Conservation (phyloP, 2,888 invertebrate genomes). For the Cybosia mesomella region DNA sequence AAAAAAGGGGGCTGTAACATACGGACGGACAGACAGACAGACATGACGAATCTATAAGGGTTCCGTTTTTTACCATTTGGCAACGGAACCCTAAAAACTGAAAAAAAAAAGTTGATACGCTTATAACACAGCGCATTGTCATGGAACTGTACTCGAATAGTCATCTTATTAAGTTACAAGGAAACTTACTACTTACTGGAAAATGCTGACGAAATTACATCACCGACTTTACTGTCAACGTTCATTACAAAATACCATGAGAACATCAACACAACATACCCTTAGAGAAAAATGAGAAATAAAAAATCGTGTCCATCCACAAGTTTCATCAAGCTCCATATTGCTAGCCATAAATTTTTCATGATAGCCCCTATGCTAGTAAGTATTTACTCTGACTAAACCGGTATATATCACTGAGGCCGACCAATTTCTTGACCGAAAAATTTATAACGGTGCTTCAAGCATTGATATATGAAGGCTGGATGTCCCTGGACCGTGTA, state of each 20-base stretch:
- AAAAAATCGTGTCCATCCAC: slow-evolving; percentile 54
- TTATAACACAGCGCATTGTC: not conserved
- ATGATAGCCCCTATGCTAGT: slow-evolving; percentile 64
- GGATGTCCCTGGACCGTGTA: slow-evolving; percentile 55
- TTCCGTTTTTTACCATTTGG: too few species aligned
- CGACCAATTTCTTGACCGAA: slow-evolving; percentile 85
- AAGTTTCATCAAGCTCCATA: slow-evolving; percentile 77
- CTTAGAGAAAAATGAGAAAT: slow-evolving; percentile 57
- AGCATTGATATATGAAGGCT: slow-evolving; percentile 66
- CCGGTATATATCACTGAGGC: slow-evolving; percentile 72
- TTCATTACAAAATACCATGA: slow-evolving; percentile 17
- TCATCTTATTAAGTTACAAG: not conserved
- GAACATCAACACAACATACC: slow-evolving; percentile 22
- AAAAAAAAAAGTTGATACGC: not conserved
- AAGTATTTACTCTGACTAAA: slow-evolving; percentile 72
- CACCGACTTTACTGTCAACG: not conserved
- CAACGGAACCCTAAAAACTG: too few species aligned
- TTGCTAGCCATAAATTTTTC: slow-evolving; percentile 77
- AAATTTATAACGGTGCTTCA: slow-evolving; percentile 80
- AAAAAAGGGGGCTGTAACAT: too few species aligned
- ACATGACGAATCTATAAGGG: too few species aligned
- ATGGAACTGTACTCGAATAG: not conserved
- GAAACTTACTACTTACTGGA: too few species aligned
- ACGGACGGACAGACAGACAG: too few species aligned
- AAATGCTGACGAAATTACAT: not conserved